These are phyloP conservation scores for Stigmatopora nigra DNA, from an alignment of 2,113 vertebrate species.

Conservation along the genomic window DNA sequence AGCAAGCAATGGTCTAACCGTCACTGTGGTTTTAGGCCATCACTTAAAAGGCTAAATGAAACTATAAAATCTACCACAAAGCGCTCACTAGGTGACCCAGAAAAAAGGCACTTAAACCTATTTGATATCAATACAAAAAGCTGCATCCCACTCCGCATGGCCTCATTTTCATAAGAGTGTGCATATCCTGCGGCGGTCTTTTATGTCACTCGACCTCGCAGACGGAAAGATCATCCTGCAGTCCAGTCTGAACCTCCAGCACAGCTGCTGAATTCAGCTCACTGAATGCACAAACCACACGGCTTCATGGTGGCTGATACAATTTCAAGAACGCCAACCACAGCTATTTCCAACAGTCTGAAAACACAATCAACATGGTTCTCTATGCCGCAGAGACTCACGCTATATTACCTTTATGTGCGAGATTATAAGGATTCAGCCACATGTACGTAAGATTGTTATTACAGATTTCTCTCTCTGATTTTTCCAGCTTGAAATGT, in stretches of 20 bases:
- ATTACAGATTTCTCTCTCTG: neutral
- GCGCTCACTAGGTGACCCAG: neutral
- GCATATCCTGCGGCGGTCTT: constrained; percentile 19
- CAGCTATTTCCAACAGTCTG: constrained; percentile 35
- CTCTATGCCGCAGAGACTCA: constrained; percentile 1
- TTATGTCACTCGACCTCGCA: constrained; percentile 27
- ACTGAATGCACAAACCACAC: constrained; percentile 28
- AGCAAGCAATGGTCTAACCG: constrained; percentile 7
- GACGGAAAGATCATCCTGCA: constrained; percentile 44
- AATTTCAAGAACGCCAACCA: constrained; percentile 43
- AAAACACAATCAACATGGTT: constrained; percentile 14
- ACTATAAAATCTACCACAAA: constrained; percentile 10
- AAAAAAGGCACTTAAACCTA: neutral
- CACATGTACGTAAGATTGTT: neutral
- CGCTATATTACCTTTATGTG: neutral
- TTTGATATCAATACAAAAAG: constrained; percentile 7
- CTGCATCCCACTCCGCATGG: neutral
- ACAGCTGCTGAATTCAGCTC: constrained; percentile 43
- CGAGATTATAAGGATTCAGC: neutral
- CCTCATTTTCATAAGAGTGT: neutral
- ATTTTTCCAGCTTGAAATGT: neutral
- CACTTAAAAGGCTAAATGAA: constrained; percentile 34
- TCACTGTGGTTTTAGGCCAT: constrained; percentile 33
- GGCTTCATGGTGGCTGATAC: constrained; percentile 32
- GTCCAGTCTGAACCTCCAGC: constrained; percentile 17